Evolutionary conservation across 2,888 invertebrate species (phyloP).

Genomic region (Eristalinus sepulchralis): DNA sequence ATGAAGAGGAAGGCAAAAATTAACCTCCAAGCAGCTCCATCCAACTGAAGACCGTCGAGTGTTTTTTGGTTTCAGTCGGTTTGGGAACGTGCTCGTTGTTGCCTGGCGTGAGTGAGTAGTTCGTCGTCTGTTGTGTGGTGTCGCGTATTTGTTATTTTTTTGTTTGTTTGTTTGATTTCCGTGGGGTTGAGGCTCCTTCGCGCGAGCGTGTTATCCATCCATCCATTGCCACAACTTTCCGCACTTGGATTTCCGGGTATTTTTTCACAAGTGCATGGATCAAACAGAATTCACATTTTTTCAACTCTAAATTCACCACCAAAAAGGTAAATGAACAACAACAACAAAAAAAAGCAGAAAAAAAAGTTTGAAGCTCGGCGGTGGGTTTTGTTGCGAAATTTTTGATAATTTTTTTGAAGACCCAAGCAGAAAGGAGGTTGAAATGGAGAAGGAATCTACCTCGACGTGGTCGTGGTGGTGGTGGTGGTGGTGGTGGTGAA

Average conservation of each 20-base stretch:
- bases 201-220: neutral
- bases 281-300: neutral
- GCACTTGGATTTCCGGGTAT: neutral
- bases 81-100: conserved; percentile 66
- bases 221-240: neutral
- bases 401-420: neutral
- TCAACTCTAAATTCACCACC: conserved; percentile 29
- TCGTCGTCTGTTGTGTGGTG: conserved; percentile 4
- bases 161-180: too few species aligned
- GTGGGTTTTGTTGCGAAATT: neutral
- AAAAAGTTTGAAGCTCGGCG: neutral
- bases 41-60: conserved; percentile 60
- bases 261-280: conserved; percentile 50
- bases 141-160: too few species aligned
- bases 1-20: too few species aligned
- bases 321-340: conserved; percentile 43
- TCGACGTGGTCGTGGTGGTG: neutral
- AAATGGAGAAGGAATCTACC: neutral
- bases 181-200: conserved; percentile 28
- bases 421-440: neutral
- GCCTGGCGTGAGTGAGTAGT: conserved; percentile 30
- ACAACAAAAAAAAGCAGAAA: neutral
- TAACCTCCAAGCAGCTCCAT: conserved; percentile 44
- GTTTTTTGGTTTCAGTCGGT: conserved; percentile 63
- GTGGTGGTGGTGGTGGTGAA: neutral